Evolutionary conservation across 2,797 vertebrate genomes (phyloP), one percentile per base, ranked within the genome.

Genomic region (Thaleichthys pacificus): DNA sequence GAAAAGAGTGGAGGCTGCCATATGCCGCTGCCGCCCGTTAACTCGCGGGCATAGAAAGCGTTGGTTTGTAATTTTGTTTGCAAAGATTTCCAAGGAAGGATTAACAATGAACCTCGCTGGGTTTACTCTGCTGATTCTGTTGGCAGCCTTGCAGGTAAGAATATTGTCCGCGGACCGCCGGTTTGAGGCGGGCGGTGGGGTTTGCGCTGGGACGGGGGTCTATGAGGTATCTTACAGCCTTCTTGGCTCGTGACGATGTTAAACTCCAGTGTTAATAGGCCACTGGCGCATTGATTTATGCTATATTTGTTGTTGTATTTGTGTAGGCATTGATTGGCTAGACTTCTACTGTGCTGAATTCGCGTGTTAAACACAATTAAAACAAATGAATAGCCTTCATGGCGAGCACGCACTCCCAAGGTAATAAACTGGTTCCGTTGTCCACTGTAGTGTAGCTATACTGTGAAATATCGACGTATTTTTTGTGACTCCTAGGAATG

Each of bases 31-130:
- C 51, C n/a, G 54, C n/a, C 67, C 54, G 54, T 58, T 21, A 35
- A 57, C 51, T 58, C 56, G 54, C 49, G 54, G 54, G 28, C n/a
- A 58, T 32, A 56, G 15, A 11, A 11, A 35, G 21, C 38, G 26
- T 30, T 57, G 51, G 26, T 35, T 24, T 30, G 24, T 51, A 3
- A 49, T 57, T 51, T 57, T 32, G 11, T 68, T 68, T 56, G 54
- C 54, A 57, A 68, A 24, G 66, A n/a, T 57, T 57, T 32, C 28
- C 4, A 68, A 32, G 11, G 30, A 69, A 51, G 67, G 51, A 69
- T 57, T 69, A 38, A 69, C 49, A 7, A 69, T 69, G 67, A 32
- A 58, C 57, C 11, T 69, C 8, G 56, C 54, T n/a, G 54, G 28
- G 4, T 26, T 49, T 47, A 5, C 67, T 32, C 54, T 58, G n/a